A percentile compares a stretch with the other conserved stretches of the same genome.
Evolutionary conservation across 1,140 invertebrate genomes (phyloP).

Genomic region (Bombus cullumanus): DNA sequence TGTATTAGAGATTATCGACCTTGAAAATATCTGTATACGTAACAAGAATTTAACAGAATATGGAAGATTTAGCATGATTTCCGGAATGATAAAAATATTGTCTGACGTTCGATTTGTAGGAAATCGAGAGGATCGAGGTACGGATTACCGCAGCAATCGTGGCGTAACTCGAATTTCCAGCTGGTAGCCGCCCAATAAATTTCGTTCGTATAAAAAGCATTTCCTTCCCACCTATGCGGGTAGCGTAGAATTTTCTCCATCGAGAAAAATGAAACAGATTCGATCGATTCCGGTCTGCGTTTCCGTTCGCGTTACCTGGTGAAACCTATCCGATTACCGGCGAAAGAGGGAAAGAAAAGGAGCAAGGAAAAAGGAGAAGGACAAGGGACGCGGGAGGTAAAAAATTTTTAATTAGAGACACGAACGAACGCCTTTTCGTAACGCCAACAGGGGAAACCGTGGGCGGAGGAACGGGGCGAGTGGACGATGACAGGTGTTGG

Average conservation of each 20-base stretch:
- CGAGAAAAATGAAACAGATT: conserved; percentile 6
- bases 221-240: too few relatives aligned
- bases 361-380: too few relatives aligned
- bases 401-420: conserved; percentile 65
- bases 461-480: too few relatives aligned
- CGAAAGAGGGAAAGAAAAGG: background rate
- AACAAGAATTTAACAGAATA: background rate
- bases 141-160: background rate
- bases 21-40: too few relatives aligned
- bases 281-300: conserved; percentile 10
- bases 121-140: too few relatives aligned
- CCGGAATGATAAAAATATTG: background rate
- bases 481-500: conserved; percentile 30
- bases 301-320: background rate
- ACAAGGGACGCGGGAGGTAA: background rate
- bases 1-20: background rate
- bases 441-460: conserved; percentile 2
- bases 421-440: conserved; percentile 57
- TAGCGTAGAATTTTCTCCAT: background rate
- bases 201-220: background rate
- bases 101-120: background rate
- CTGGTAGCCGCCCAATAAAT: background rate
- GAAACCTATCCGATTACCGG: background rate
- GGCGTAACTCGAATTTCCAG: background rate
- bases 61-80: too few relatives aligned